Evolutionary conservation across 1,140 invertebrate genomes (phyloP).

Genomic region (Nebria ingens): DNA sequence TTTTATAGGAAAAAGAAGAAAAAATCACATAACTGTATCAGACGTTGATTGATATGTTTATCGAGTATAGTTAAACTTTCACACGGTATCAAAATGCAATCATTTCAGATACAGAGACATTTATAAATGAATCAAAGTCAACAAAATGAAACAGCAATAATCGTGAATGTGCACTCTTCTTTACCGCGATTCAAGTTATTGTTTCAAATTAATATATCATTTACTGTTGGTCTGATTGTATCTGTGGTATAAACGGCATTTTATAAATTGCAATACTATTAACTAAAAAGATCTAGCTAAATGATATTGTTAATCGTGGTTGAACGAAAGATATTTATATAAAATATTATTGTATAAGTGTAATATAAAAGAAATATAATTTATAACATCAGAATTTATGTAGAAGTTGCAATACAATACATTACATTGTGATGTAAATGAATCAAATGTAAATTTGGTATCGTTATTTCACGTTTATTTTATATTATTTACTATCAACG

Average conservation of each 20-base stretch:
- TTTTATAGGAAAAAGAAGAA: background rate
- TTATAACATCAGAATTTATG: no score
- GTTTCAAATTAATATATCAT: conserved; percentile 10
- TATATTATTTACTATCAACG: no score
- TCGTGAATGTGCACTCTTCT: background rate
- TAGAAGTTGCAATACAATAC: no score
- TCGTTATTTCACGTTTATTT: no score
- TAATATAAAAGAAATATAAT: no score
- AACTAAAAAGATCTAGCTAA: background rate
- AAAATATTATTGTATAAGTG: no score
- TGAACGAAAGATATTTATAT: no score
- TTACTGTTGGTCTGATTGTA: background rate
- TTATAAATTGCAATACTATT: background rate
- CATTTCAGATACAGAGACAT: background rate
- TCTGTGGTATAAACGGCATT: background rate
- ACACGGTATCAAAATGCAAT: background rate
- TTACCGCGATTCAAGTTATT: background rate
- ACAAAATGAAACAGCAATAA: background rate
- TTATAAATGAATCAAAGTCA: conserved; percentile 1
- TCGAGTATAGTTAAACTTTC: background rate
- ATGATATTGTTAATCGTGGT: no score
- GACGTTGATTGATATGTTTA: background rate
- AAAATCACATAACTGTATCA: background rate
- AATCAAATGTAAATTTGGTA: no score
- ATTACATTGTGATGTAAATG: no score